Evolutionary conservation across 2,888 invertebrate species (phyloP), one percentile per base, ranked within the genome.

Genomic region (Mamestra brassicae): DNA sequence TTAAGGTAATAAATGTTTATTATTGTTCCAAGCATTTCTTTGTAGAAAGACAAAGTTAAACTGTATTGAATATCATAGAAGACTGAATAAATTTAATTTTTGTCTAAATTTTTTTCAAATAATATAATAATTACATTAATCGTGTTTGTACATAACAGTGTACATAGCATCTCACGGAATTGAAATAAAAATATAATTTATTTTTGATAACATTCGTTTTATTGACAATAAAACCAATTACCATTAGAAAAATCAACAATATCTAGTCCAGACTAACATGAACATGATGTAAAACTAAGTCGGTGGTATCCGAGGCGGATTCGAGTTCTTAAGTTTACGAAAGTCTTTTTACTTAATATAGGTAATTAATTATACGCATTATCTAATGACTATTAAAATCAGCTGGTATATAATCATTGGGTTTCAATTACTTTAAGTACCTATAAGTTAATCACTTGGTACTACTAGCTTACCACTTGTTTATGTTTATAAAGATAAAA

Each of bases 71-170:
- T 94, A 93, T 92, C 84, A 90, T 92, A 92, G 89, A 95, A 96
- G 96, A 96, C 96, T 96, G 96, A 96, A 92, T 93, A 93, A 91
- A 92, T 93, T 92, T 93, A 93, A 92, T 92, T 88, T 91, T 87
- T 91, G 89, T 92, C 92, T 89, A 92, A 92, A 90, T 92, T 91
- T 90, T 80, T 86, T 89, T 88, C 84, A 74, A 80, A 52, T 83
- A 66, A 47, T 73, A 47, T 68, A 63, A 67, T 90, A 89, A 88
- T 90, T 88, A 89, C 87, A 83, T 85, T 89, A 84, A 90, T 93
- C 92, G 90, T 93, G 92, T 93, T 92, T 95, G 93, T 92, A 90
- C 85, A 79, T n/a, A n/a, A n/a, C n/a, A n/a, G 85, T 90, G 89
- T 87, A 90, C 82, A 76, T 64, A 79, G 81, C 89, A 82, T 88